Base-by-base conservation (phyloP, 2,113 vertebrate genomes). In the Etia nguti region DNA sequence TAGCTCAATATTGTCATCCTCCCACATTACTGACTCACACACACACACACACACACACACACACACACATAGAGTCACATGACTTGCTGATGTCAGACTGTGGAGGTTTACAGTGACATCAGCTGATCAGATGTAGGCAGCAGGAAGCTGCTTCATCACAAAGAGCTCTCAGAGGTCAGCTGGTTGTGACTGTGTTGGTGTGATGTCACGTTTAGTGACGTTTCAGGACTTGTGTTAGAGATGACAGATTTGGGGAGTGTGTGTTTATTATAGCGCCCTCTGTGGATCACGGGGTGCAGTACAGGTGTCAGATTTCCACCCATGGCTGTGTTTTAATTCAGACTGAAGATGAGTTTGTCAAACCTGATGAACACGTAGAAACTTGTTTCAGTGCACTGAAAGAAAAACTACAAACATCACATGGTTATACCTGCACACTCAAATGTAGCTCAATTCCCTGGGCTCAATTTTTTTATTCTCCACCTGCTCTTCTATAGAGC, bases 1-100 rank as follows among this genome's bases (percentile, higher is more conserved):
- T 83, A 31, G 38, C 26, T 60, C 38, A 20, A 77, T 65, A 34
- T 84, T 75, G 50, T 65, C 38, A 18, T 75, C 77, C 84, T 77
- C 85, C 88, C 77, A 86, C 84, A 48, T 60, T n/a, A 62, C 75
- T 89, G 81, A 86, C 38, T 80, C 88, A 88, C 34, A 13, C 60
- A 85, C 77, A 43, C 83, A 77, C 81, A 52, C 62, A 73, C 38
- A 50, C 46, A 46, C 43, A 46, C 43, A 46, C 82, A 75, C 77
- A 48, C 54, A 50, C 46, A 8, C 43, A 46, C 43, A 46, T 5
- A 31, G 50, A 70, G 54, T 89, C 83, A 89, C 55, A 43, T 85
- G 79, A 89, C 80, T 60, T 80, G 38, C 38, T 59, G 70, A 89
- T 77, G 56, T 81, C 83, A 79, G 18, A 38, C 24, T 38, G 79